phyloP scores from a whole-genome alignment of 2,888 invertebrate genomes.

The Petrolisthes cinctipes region DNA sequence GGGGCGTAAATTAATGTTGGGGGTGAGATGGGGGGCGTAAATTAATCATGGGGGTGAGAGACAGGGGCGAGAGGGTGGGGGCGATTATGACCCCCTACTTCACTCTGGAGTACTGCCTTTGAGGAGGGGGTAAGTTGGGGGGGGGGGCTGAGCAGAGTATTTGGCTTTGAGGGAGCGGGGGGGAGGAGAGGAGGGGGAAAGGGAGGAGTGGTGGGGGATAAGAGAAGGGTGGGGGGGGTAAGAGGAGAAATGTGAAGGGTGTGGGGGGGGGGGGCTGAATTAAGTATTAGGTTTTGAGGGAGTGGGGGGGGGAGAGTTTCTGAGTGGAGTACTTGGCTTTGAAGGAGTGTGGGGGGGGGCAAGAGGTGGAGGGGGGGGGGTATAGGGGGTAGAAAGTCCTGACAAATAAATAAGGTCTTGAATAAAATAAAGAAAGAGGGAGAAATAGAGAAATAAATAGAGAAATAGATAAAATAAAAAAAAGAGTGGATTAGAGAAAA shows the following conservation, averaged over 20 bases:
- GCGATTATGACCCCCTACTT: too few species aligned
- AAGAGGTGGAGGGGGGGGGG: background rate
- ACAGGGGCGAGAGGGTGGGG: too few species aligned
- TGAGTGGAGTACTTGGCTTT: background rate
- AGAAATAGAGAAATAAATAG: background rate
- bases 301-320: background rate
- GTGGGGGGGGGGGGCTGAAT: too few species aligned
- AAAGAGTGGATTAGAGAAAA: slow-evolving; percentile 2
- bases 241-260: too few species aligned
- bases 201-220: background rate
- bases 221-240: background rate
- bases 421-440: background rate
- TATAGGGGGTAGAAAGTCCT: background rate
- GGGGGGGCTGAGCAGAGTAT: too few species aligned
- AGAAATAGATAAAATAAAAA: background rate
- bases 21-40: too few species aligned
- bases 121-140: too few species aligned
- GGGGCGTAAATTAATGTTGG: too few species aligned
- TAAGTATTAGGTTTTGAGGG: background rate
- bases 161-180: background rate
- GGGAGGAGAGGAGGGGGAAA: background rate
- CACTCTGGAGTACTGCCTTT: too few species aligned
- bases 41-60: too few species aligned
- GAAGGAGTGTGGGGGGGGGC: background rate
- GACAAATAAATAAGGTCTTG: too few species aligned